Evolutionary conservation across 2,888 invertebrate genomes (phyloP).

Genomic region (Stramonita haemastoma): DNA sequence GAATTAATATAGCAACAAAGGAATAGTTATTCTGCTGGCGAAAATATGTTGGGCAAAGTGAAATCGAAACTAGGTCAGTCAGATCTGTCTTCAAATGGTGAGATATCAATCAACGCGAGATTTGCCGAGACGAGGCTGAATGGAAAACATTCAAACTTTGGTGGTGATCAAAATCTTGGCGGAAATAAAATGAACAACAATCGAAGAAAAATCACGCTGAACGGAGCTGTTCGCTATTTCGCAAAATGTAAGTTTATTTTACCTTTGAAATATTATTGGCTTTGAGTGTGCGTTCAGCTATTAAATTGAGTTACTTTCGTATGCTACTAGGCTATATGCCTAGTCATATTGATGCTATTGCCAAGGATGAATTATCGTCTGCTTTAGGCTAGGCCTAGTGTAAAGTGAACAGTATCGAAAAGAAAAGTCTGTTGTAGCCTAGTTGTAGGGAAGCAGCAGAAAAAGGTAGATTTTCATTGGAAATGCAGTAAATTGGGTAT

Average conservation of each 20-base stretch:
- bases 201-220: conserved; percentile 1
- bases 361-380: neutral
- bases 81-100: too few relatives aligned
- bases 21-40: too few relatives aligned
- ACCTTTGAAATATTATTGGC: neutral
- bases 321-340: neutral
- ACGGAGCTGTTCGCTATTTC: conserved; percentile 33
- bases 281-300: neutral
- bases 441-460: too few relatives aligned
- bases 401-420: too few relatives aligned
- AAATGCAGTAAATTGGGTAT: too few relatives aligned
- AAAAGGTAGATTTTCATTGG: too few relatives aligned
- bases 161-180: neutral
- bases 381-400: neutral
- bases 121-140: neutral
- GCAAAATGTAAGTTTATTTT: conserved; percentile 29
- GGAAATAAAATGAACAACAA: neutral
- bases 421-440: too few relatives aligned
- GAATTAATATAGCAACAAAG: too few relatives aligned
- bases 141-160: neutral
- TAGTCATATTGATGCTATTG: neutral
- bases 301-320: neutral
- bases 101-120: neutral
- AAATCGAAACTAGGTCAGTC: too few relatives aligned
- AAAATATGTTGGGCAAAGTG: too few relatives aligned